Evolutionary conservation across 2,888 invertebrate species (phyloP), one percentile per base, ranked within the genome.

Genomic region (Drosophila gaucha): DNA sequence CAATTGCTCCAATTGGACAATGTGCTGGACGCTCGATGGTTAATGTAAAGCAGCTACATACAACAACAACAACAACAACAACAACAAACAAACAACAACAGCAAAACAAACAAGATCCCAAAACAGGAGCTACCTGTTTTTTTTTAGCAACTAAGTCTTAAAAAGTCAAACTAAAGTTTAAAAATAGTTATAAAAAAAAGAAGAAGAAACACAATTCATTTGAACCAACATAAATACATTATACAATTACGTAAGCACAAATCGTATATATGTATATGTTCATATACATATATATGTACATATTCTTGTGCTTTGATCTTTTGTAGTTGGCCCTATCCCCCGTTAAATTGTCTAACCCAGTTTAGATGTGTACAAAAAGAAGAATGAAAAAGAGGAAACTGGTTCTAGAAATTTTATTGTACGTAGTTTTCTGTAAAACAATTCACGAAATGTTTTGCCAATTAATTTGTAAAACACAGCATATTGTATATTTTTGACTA

Each of bases 131-230:
- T 30, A 41, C 60, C 57, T 60, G 70, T 58, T 63, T 38, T 66
- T 43, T 66, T 43, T 49, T 84, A 83, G 68, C 36, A 64, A 47
- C 31, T 84, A 86, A 75, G 70, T 84, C 77, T 80, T 80, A 78
- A 84, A n/a, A 80, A 84, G 84, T 84, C 84, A 84, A 84, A 84
- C 87, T 86, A 84, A 82, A 82, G 71, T 78, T 67, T 75, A 84
- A 78, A 68, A 64, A 63, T 80, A 82, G 85, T 59, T 71, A 26
- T 82, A 58, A 64, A 63, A 39, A 46, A 46, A 39, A 36, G 4
- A 57, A 35, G 18, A 49, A 51, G 41, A 33, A 6, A 54, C 33
- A 47, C 33, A 33, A 33, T 24, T 33, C 22, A 57, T 28, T 49
- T 52, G 56, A 56, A 65, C 56, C 10, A 30, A 63, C 33, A 60